Percentiles rank a stretch among this genome's conserved stretches.
phyloP scores from a whole-genome alignment of 2,113 vertebrate genomes.

The Rhinolophus ferrumequinum region DNA sequence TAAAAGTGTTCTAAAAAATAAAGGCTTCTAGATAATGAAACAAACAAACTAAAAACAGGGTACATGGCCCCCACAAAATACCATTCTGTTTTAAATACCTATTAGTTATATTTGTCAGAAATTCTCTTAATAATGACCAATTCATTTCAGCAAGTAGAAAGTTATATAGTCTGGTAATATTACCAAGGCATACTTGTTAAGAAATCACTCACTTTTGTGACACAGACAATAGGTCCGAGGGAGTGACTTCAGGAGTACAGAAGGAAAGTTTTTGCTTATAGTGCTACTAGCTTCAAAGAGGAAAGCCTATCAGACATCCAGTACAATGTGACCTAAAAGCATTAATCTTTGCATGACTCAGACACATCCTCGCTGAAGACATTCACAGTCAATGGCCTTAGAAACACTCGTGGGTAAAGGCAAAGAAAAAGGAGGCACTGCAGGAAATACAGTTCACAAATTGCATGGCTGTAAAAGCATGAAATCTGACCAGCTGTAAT shows the following conservation, averaged over 20 bases:
- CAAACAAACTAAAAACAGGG: not conserved
- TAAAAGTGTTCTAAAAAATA: not conserved
- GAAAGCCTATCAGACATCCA: not conserved
- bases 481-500: constrained; percentile 61
- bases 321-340: not conserved
- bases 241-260: not conserved
- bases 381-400: not conserved
- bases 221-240: not conserved
- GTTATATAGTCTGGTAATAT: not conserved
- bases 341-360: not conserved
- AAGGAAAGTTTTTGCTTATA: not conserved
- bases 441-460: constrained; percentile 43
- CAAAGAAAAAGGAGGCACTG: not conserved
- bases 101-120: not conserved
- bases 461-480: constrained; percentile 24
- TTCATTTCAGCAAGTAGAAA: constrained; percentile 22
- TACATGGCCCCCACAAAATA: not conserved
- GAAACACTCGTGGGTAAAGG: not conserved
- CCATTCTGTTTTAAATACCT: not conserved
- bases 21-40: not conserved
- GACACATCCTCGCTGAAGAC: not conserved
- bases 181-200: not conserved
- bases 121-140: not conserved
- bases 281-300: not conserved
- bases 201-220: not conserved